Conservation (phyloP, 2,888 invertebrate species). For the Pandemis corylana region DNA sequence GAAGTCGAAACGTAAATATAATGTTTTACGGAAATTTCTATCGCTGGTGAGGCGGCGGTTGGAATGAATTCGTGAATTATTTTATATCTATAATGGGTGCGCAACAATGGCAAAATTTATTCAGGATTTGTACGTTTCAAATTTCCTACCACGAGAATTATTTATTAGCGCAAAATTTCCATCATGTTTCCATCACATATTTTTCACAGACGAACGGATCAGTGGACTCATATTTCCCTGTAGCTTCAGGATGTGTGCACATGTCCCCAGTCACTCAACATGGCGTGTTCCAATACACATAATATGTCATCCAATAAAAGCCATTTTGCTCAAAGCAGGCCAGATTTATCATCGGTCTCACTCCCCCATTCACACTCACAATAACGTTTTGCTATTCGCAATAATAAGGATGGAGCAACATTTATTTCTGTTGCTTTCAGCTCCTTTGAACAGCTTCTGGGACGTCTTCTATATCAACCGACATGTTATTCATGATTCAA, state of each 20-base stretch:
- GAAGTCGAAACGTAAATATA: background rate
- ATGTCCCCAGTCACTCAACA: conserved; percentile 16
- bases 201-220: conserved; percentile 21
- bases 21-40: background rate
- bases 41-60: background rate
- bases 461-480: conserved; percentile 36
- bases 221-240: conserved; percentile 14
- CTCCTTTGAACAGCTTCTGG: conserved; percentile 22
- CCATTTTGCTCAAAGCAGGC: conserved; percentile 23
- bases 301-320: conserved; percentile 33
- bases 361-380: conserved; percentile 36
- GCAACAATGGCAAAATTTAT: background rate
- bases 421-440: conserved; percentile 24
- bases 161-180: conserved; percentile 22
- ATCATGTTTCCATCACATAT: conserved; percentile 10
- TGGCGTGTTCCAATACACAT: conserved; percentile 11
- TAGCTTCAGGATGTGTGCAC: background rate
- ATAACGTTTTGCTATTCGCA: conserved; percentile 26
- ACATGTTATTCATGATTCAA: conserved; percentile 38
- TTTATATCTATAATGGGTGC: background rate
- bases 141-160: conserved; percentile 2
- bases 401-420: conserved; percentile 33
- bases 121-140: background rate
- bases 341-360: conserved; percentile 36
- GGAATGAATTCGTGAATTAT: background rate